phyloP scores from a whole-genome alignment of 2,113 vertebrate genomes.

The Dryoscopus gambensis region DNA sequence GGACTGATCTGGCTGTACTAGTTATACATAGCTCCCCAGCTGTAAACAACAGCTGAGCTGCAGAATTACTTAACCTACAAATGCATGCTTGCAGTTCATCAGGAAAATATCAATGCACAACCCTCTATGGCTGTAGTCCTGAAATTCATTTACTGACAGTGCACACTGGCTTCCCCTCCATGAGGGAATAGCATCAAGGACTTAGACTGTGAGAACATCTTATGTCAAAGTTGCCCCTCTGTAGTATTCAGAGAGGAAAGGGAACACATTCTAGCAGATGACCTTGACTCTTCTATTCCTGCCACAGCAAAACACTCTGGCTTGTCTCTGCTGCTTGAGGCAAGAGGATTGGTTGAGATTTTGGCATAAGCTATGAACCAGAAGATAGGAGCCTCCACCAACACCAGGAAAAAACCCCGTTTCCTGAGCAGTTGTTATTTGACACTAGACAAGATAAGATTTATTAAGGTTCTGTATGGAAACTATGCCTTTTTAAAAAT shows the following conservation, averaged over 20 bases:
- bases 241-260: background rate
- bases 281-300: slow-evolving; percentile 25
- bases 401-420: background rate
- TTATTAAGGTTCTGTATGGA: background rate
- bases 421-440: background rate
- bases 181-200: background rate
- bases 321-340: background rate
- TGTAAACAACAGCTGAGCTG: slow-evolving; percentile 45
- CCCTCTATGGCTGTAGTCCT: background rate
- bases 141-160: background rate
- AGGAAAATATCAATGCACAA: background rate
- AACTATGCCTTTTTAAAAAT: background rate
- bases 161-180: background rate
- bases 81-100: background rate
- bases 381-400: background rate
- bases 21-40: background rate
- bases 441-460: background rate
- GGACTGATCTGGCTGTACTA: background rate
- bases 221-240: background rate
- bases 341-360: background rate
- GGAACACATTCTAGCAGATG: background rate
- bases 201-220: background rate
- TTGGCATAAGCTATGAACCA: background rate
- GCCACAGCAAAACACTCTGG: background rate
- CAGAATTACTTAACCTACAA: background rate